Base-by-base conservation (phyloP, 2,888 invertebrate species). In the Kryphioiulus occultus region DNA sequence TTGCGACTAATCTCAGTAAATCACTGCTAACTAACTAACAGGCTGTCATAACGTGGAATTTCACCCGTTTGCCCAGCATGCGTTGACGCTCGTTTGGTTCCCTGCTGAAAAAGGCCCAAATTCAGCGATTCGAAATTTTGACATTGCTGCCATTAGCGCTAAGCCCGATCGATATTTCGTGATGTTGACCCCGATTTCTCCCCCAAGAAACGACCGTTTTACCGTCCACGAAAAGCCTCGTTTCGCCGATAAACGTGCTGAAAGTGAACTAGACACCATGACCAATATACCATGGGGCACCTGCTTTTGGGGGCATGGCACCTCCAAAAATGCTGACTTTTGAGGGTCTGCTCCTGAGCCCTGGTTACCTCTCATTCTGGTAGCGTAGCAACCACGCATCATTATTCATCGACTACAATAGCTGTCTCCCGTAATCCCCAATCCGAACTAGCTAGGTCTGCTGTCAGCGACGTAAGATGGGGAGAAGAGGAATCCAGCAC, bases 81-180 rank as follows among this genome's bases (percentile, higher is more conserved):
- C 59, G 22, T 22, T 68, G 59, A 68, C 26, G 59, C 7, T 26
- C 22, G 22, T 22, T 68, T 22, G 22, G 22, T 68, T 22, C 22
- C 59, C 1, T 12, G 22, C 22, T 22, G 19, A 22, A 68, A 26
- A 68, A 68, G 59, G 59, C 59, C 59, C 59, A 68, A 53, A 4
- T 53, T 68, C 12, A 0, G 2, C 22, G 59, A 7, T 68, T 68
- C 59, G n/a, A 22, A 68, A 68, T 68, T 68, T 68, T 68, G 59
- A 68, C 59, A 68, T 68, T 68, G 59, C 59, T 68, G n/a, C 59
- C 59, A 68, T 68, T 68, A 68, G 59, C 22, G 59, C 22, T 68
- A 68, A 68, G 22, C 59, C 59, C 59, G 59, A 68, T 68, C 59
- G 59, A 68, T 68, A 68, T 68, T 68, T 68, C 59, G 59, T 68